Evolutionary conservation across 2,797 vertebrate species (phyloP).

Genomic region (Pseudochaenichthys georgianus): DNA sequence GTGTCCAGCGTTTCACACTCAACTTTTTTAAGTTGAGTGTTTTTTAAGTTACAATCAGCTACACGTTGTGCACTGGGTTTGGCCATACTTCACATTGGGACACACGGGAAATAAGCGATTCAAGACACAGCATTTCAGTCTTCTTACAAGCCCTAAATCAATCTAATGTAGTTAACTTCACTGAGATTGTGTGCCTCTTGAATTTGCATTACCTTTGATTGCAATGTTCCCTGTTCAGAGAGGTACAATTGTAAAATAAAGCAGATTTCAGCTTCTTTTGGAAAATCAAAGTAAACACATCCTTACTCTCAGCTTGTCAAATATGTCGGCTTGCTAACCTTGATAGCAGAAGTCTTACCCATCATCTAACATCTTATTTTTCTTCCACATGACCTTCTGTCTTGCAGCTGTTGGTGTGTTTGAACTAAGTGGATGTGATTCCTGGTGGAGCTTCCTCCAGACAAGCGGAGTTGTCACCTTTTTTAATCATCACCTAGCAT

Average conservation of each 20-base stretch:
- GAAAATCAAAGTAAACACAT: not conserved
- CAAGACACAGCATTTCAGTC: no score
- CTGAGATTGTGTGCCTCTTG: not conserved
- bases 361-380: not conserved
- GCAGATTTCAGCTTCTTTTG: not conserved
- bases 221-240: not conserved
- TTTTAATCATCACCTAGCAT: not conserved
- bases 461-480: constrained; percentile 1
- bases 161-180: not conserved
- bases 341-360: not conserved
- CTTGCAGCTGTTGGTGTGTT: not conserved
- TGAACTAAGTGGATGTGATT: constrained; percentile 22
- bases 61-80: no score
- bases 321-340: not conserved
- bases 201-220: not conserved
- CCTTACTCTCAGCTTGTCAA: no score
- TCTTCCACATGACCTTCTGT: no score
- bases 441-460: constrained; percentile 24
- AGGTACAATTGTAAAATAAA: not conserved
- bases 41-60: no score
- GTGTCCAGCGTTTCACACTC: no score
- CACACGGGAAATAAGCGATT: no score
- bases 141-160: not conserved
- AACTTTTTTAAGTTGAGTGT: no score
- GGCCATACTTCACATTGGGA: no score